Conservation (phyloP, 2,888 invertebrate genomes). For the Julus scanicus region DNA sequence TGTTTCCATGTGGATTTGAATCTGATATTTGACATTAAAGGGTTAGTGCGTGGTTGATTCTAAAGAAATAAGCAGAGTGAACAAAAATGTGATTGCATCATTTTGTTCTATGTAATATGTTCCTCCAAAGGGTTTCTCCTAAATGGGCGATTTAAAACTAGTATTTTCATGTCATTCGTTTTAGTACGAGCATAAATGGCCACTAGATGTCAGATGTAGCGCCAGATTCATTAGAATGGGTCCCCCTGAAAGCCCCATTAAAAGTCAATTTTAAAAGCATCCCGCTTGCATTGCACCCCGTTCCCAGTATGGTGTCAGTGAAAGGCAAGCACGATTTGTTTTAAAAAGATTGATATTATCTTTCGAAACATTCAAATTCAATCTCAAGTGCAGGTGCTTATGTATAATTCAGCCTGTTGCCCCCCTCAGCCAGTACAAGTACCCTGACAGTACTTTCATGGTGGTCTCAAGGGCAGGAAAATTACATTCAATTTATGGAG, state of each 20-base stretch:
- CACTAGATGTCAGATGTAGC: slow-evolving; percentile 12
- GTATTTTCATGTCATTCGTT: neutral
- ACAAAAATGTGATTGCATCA: no score
- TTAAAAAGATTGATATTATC: slow-evolving; percentile 27
- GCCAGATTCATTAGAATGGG: neutral
- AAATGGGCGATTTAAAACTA: neutral
- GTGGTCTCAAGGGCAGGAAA: slow-evolving; percentile 21
- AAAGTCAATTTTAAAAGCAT: neutral
- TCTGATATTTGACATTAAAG: no score
- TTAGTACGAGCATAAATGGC: neutral
- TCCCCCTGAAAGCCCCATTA: neutral
- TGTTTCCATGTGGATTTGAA: no score
- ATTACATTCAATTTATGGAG: neutral
- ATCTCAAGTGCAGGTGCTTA: neutral
- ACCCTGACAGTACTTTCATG: slow-evolving; percentile 17
- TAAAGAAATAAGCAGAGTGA: no score
- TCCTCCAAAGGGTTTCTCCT: neutral
- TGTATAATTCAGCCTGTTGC: neutral
- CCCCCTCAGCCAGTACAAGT: neutral
- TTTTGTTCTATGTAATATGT: neutral
- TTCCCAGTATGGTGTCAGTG: slow-evolving; percentile 32
- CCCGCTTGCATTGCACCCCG: neutral
- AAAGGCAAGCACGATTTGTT: slow-evolving; percentile 27
- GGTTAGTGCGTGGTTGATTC: no score
- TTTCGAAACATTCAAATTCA: slow-evolving; percentile 4